Conservation (phyloP, 2,797 vertebrate species). For the Sebastes diploproa region DNA sequence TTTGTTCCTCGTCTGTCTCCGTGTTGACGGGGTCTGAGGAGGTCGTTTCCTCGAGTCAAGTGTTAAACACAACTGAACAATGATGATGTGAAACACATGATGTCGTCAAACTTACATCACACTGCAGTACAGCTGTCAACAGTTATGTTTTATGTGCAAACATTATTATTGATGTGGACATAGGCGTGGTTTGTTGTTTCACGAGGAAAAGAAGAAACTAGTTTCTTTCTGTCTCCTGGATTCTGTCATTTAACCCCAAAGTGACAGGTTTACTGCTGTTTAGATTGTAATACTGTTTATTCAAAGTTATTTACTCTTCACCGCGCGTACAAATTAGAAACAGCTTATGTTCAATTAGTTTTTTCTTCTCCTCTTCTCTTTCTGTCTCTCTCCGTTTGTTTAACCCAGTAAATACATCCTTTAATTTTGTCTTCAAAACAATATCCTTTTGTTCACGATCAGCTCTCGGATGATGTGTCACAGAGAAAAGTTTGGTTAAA, state of each 20-base stretch:
- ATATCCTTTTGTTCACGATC: not conserved
- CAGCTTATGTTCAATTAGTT: not conserved
- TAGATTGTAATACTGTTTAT: not conserved
- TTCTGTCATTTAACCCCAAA: not conserved
- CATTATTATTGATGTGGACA: not conserved
- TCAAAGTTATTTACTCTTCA: not conserved
- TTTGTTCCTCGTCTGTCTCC: conserved; percentile 42
- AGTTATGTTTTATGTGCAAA: not conserved
- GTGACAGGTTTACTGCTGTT: not conserved
- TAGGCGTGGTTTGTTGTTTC: not conserved
- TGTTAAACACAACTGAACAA: not conserved
- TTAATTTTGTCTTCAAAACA: not conserved
- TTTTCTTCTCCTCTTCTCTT: not conserved
- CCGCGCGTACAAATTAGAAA: not conserved
- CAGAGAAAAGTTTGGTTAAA: not conserved
- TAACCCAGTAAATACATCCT: not conserved
- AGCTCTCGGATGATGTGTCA: not conserved
- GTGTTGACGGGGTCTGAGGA: conserved; percentile 13
- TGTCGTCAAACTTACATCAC: not conserved
- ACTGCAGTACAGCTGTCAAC: not conserved
- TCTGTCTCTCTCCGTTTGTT: not conserved
- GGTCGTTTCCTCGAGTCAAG: conserved; percentile 35
- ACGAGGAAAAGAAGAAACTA: not conserved
- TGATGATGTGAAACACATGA: not conserved
- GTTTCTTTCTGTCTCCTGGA: not conserved